Evolutionary conservation across 2,113 vertebrate species (phyloP).

Genomic region (Pedionomus torquatus): DNA sequence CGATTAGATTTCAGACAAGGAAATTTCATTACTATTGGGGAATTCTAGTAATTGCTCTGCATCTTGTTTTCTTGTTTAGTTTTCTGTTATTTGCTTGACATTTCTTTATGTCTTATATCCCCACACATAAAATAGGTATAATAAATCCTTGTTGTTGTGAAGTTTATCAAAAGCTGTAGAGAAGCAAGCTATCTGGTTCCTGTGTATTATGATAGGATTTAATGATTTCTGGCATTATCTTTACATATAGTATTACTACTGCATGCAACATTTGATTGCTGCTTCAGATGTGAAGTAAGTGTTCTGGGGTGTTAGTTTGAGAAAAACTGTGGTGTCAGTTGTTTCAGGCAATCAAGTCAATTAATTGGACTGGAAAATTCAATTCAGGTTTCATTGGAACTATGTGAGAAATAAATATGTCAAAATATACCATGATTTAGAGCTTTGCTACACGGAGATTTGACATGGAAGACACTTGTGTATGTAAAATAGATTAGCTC

Average conservation of each 20-base stretch:
- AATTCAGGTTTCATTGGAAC: not conserved
- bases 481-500: not conserved
- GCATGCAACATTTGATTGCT: not conserved
- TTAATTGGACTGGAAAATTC: not conserved
- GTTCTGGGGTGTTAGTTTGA: rapidly evolving
- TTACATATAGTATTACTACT: not conserved
- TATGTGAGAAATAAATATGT: not conserved
- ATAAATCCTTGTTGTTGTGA: not conserved
- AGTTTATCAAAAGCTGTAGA: not conserved
- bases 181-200: not conserved
- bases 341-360: not conserved
- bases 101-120: not conserved
- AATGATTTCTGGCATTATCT: not conserved
- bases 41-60: not conserved
- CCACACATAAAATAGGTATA: not conserved
- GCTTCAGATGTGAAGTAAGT: not conserved
- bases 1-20: not conserved
- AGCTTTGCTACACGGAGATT: not conserved
- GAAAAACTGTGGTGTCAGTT: not conserved
- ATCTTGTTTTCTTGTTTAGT: not conserved
- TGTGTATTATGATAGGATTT: not conserved
- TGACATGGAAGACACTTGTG: not conserved
- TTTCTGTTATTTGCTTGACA: not conserved
- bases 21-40: not conserved
- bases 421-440: not conserved